phyloP scores from a whole-genome alignment of 1,140 invertebrate genomes.

The Temnothorax nylanderi region DNA sequence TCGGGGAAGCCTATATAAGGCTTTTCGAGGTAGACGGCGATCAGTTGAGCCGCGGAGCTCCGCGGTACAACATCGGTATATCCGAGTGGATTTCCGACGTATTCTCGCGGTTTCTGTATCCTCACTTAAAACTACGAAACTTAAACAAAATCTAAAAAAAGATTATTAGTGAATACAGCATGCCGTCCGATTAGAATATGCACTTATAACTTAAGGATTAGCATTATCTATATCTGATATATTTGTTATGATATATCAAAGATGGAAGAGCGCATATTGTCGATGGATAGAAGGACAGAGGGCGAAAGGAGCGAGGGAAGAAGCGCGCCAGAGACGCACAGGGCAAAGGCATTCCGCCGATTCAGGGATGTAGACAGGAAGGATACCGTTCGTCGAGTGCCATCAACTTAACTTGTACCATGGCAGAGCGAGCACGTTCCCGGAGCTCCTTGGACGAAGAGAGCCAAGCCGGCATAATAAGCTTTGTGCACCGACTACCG shows the following conservation, averaged over 20 bases:
- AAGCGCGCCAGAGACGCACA: slow-evolving; percentile 38
- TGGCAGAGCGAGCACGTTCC: slow-evolving; percentile 70
- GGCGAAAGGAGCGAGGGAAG: not conserved
- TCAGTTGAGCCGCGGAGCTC: slow-evolving; percentile 78
- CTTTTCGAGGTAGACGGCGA: slow-evolving; percentile 75
- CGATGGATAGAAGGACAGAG: not conserved
- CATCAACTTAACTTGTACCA: slow-evolving; percentile 77
- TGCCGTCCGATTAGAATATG: not conserved
- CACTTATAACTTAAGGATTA: not conserved
- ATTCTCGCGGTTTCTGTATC: not conserved
- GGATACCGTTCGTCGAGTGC: slow-evolving; percentile 76
- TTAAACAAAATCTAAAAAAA: not conserved
- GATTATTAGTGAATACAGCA: not conserved
- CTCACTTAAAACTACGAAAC: not conserved
- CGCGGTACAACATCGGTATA: slow-evolving; percentile 60
- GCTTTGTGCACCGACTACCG: slow-evolving; percentile 77
- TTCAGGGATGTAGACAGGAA: slow-evolving; percentile 76
- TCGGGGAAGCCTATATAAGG: slow-evolving; percentile 83
- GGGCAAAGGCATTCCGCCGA: slow-evolving; percentile 54
- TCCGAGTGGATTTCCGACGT: slow-evolving; percentile 44
- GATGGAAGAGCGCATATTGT: not conserved
- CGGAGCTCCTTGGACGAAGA: slow-evolving; percentile 68
- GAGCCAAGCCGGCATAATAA: slow-evolving; percentile 79
- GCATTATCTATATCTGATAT: not conserved
- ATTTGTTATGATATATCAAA: slow-evolving; percentile 4